Percentiles rank a stretch among this genome's conserved stretches.
Evolutionary conservation across 1,140 invertebrate species (phyloP).

Genomic region (Telenomus remus): DNA sequence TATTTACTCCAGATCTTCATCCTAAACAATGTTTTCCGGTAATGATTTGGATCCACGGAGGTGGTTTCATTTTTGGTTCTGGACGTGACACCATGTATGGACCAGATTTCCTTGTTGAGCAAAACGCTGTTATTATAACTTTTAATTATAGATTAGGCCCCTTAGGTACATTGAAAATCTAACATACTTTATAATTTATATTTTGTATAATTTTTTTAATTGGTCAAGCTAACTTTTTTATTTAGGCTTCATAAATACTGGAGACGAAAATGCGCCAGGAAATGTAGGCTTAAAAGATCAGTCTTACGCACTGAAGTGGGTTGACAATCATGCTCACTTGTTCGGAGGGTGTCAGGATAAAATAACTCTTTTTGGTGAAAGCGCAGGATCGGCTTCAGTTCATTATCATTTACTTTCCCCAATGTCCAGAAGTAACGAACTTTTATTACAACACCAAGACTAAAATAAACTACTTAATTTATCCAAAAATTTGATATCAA

Average conservation of each 20-base stretch:
- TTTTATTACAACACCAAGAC: no score
- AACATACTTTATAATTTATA: no score
- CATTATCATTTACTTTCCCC: slow-evolving; percentile 49
- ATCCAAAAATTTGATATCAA: neutral
- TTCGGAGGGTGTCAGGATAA: slow-evolving; percentile 48
- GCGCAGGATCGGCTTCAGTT: slow-evolving; percentile 42
- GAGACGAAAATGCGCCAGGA: slow-evolving; percentile 14
- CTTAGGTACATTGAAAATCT: slow-evolving; percentile 70
- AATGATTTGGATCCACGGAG: slow-evolving; percentile 81
- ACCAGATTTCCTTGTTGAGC: slow-evolving; percentile 80
- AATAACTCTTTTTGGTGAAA: slow-evolving; percentile 52
- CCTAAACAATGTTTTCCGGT: slow-evolving; percentile 72
- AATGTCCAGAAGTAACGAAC: slow-evolving; percentile 70
- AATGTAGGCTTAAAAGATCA: slow-evolving; percentile 53
- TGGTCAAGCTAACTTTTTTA: no score
- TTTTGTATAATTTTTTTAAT: no score
- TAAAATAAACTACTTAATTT: no score
- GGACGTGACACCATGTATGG: slow-evolving; percentile 75
- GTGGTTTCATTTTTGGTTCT: slow-evolving; percentile 77
- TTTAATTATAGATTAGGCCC: slow-evolving; percentile 82
- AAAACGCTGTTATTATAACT: slow-evolving; percentile 81
- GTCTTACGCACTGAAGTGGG: slow-evolving; percentile 38
- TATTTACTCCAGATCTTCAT: slow-evolving; percentile 78
- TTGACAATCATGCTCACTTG: slow-evolving; percentile 31
- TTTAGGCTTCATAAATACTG: slow-evolving; percentile 37